Percentiles rank a stretch among this genome's conserved stretches.
phyloP scores from a whole-genome alignment of 2,888 invertebrate genomes.

The Bimastos eiseni region DNA sequence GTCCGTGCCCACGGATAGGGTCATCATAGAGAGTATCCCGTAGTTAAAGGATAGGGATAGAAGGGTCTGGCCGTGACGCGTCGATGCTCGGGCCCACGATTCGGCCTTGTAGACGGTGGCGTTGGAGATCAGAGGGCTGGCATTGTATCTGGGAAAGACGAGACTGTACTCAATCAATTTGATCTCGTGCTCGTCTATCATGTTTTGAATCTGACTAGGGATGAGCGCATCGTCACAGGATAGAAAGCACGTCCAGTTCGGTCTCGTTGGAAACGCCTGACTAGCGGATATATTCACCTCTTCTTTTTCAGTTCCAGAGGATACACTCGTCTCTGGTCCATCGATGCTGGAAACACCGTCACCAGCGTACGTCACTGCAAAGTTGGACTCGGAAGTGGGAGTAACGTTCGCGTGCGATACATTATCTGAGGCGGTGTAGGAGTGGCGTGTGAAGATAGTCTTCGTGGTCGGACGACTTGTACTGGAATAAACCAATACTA shows the following conservation, averaged over 20 bases:
- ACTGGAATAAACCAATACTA: background rate
- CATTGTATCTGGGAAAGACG: conserved; percentile 29
- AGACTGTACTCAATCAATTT: conserved; percentile 44
- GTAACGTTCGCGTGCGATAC: background rate
- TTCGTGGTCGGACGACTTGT: background rate
- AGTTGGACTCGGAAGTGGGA: background rate
- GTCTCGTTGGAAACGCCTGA: background rate
- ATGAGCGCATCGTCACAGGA: background rate
- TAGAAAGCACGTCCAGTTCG: background rate
- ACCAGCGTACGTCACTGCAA: background rate
- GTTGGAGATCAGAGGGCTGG: conserved; percentile 40
- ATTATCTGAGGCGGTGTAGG: background rate
- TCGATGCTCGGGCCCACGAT: conserved; percentile 47
- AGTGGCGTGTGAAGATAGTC: background rate
- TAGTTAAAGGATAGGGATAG: conserved; percentile 60
- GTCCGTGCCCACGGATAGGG: conserved; percentile 55
- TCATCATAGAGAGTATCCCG: conserved; percentile 56
- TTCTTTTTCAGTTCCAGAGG: no score
- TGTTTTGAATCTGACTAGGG: background rate
- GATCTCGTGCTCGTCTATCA: conserved; percentile 31
- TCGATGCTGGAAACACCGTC: background rate
- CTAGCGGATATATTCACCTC: background rate
- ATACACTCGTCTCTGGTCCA: background rate
- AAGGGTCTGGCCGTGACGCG: conserved; percentile 56
- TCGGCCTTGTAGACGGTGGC: conserved; percentile 29